A percentile compares a stretch with the other conserved stretches of the same genome.
These are phyloP conservation scores for Tylochromis polylepis DNA, from an alignment of 2,113 vertebrate species.

Conservation along the genomic window DNA sequence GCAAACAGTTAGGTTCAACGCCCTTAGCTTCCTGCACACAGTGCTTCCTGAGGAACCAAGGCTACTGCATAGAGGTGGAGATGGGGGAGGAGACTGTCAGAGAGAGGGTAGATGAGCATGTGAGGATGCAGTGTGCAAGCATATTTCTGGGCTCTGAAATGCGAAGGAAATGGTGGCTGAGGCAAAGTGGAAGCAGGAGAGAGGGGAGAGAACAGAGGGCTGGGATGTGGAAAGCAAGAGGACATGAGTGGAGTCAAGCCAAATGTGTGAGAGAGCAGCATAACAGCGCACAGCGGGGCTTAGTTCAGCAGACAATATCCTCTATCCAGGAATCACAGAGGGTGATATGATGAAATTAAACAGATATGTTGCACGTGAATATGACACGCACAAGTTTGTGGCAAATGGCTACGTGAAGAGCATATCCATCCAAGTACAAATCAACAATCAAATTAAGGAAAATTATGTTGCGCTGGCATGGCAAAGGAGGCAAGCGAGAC, in stretches of 20 bases:
- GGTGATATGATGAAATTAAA: not conserved
- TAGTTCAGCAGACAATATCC: slow-evolving; percentile 27
- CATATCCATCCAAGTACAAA: not conserved
- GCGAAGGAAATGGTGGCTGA: not conserved
- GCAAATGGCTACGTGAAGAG: not conserved
- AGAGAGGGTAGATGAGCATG: not conserved
- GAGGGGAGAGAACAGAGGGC: not conserved
- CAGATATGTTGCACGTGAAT: not conserved
- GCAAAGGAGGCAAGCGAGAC: not conserved
- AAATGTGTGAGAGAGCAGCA: slow-evolving; percentile 45
- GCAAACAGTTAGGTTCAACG: slow-evolving; percentile 51
- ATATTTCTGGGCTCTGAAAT: not conserved
- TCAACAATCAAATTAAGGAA: not conserved
- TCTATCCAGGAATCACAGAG: slow-evolving; percentile 14
- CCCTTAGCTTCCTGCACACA: slow-evolving; percentile 60
- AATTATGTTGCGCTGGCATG: not conserved
- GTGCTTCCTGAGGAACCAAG: slow-evolving; percentile 57
- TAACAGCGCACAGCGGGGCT: slow-evolving; percentile 13
- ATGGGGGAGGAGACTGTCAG: slow-evolving; percentile 28
- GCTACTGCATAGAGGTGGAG: slow-evolving; percentile 51
- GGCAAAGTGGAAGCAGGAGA: not conserved
- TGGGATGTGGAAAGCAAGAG: not conserved
- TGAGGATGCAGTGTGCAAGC: slow-evolving; percentile 7
- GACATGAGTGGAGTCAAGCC: not conserved
- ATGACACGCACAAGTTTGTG: not conserved